These are phyloP conservation scores for Caenorhabditis angaria DNA, from an alignment of 2,888 invertebrate genomes.

Conservation along the genomic window DNA sequence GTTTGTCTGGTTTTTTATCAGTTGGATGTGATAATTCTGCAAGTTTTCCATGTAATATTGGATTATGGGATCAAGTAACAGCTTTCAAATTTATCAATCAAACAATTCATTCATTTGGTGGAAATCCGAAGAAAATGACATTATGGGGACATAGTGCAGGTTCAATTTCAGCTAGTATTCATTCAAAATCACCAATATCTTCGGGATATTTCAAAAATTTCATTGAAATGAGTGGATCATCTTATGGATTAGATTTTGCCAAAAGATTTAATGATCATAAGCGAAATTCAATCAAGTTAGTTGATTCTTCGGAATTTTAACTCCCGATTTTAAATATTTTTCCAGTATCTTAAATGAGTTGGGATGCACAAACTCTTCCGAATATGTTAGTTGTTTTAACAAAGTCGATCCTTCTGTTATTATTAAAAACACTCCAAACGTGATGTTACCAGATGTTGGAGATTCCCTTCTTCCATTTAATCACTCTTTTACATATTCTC, in stretches of 20 bases:
- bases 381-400: constrained; percentile 8
- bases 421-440: constrained; percentile 12
- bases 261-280: constrained; percentile 19
- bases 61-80: constrained; percentile 28
- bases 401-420: not conserved
- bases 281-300: constrained; percentile 7
- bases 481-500: constrained; percentile 10
- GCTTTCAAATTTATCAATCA: constrained; percentile 29
- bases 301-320: no score
- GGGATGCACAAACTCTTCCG: not conserved
- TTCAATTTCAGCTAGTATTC: constrained; percentile 23
- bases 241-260: constrained; percentile 15
- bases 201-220: constrained; percentile 22
- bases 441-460: constrained; percentile 28
- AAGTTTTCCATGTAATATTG: constrained; percentile 31
- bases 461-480: constrained; percentile 25
- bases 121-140: constrained; percentile 27
- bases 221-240: constrained; percentile 26
- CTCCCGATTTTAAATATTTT: not conserved
- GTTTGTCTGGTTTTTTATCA: constrained; percentile 28
- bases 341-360: not conserved
- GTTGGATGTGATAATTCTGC: constrained; percentile 22
- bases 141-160: constrained; percentile 36
- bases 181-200: constrained; percentile 33
- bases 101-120: constrained; percentile 29